These are phyloP conservation scores for Helogale parvula DNA, from an alignment of 2,113 vertebrate species.

Conservation along the genomic window DNA sequence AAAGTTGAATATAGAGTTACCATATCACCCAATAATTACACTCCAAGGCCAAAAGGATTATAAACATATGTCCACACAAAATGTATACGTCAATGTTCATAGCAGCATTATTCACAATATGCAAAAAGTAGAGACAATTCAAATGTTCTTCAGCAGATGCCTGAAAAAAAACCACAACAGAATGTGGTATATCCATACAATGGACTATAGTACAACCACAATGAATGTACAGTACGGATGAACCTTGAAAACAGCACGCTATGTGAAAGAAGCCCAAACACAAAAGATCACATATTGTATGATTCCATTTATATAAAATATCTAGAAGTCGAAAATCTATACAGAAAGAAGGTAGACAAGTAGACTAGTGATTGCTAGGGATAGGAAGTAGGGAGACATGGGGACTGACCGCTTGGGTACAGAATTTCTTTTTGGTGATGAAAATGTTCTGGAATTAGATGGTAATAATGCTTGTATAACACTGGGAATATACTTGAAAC, in stretches of 20 bases:
- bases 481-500: not conserved
- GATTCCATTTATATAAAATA: not conserved
- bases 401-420: not conserved
- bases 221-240: not conserved
- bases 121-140: not conserved
- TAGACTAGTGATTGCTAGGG: not conserved
- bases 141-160: not conserved
- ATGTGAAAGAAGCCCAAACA: not conserved
- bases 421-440: not conserved
- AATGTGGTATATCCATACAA: not conserved
- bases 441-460: constrained; percentile 27
- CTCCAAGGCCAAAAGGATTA: not conserved
- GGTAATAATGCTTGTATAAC: not conserved
- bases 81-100: not conserved
- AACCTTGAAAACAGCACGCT: not conserved
- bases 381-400: not conserved
- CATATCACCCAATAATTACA: not conserved
- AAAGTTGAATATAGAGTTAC: not conserved
- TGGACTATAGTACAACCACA: not conserved
- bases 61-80: not conserved
- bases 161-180: not conserved
- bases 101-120: not conserved
- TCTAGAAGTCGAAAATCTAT: not conserved
- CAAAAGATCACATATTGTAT: not conserved
- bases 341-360: not conserved